Evolutionary conservation across 2,888 invertebrate genomes (phyloP), one percentile per base, ranked within the genome.

Genomic region (Drosophila prolongata): DNA sequence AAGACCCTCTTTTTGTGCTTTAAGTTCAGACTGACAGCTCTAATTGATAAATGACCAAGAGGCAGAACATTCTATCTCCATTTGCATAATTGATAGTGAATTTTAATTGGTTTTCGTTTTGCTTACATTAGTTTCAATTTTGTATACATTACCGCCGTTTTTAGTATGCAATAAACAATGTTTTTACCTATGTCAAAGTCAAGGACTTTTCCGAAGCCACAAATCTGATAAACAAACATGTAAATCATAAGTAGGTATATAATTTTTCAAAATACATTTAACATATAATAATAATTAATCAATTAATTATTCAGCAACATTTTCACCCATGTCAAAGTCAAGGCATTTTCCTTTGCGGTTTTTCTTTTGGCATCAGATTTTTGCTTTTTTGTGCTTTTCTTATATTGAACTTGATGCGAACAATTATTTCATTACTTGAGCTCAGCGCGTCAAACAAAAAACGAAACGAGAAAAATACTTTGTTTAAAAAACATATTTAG

Each of bases 351-450:
- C 40, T 46, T 4, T 46, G 53, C 47, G 38, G 37, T 54, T 53
- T 47, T 30, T 19, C 19, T 43, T 30, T 35, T 37, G 47, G 13
- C 66, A 46, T 53, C 44, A 27, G 40, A 60, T 42, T 60, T 59
- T 27, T 27, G 6, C 5, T 34, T 19, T 10, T 64, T 38, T 38
- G 30, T 13, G 2, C 19, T 34, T 5, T 8, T 13, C 30, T 35
- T 65, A 40, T 59, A 40, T 58, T 87, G 86, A 85, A 85, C 88
- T 87, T 88, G 87, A 77, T 77, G 69, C 67, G 55, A 57, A 79
- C 71, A 80, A 78, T 75, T 56, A 76, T 86, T 72, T 83, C 80
- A 86, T 88, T 85, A 88, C 87, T 83, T 88, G 75, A 75, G 78
- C 82, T 88, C 76, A 75, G 78, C 82, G 68, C 59, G 58, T 67